A percentile compares a stretch with the other conserved stretches of the same genome.
These are phyloP conservation scores for Drosophila quinaria DNA, from an alignment of 2,888 invertebrate genomes.

Conservation along the genomic window DNA sequence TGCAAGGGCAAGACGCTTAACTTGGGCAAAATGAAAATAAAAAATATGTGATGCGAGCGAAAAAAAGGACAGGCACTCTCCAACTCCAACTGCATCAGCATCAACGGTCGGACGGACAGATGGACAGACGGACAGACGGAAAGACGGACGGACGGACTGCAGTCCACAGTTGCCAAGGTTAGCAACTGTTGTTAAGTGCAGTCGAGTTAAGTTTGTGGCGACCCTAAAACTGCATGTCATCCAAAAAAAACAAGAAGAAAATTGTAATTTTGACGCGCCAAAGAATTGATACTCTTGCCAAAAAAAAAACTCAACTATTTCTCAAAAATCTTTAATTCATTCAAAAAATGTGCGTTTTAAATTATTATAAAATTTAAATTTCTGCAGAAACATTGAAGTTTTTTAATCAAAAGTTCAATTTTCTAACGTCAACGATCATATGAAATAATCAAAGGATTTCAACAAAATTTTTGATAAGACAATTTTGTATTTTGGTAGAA, in stretches of 20 bases:
- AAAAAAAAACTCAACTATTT: too few species aligned
- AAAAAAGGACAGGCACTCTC: slow-evolving; percentile 57
- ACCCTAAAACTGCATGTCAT: slow-evolving; percentile 75
- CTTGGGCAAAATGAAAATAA: slow-evolving; percentile 26
- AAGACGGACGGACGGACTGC: neutral
- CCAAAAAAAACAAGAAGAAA: slow-evolving; percentile 24
- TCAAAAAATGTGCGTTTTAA: too few species aligned
- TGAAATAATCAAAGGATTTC: neutral
- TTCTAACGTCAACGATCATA: neutral
- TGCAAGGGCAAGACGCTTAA: slow-evolving; percentile 60
- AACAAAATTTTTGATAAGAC: neutral
- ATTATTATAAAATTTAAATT: neutral
- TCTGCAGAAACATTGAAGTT: neutral
- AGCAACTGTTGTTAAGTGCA: slow-evolving; percentile 54
- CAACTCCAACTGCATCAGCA: slow-evolving; percentile 14
- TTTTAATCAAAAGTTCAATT: neutral
- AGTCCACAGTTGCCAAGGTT: slow-evolving; percentile 65
- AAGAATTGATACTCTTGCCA: neutral
- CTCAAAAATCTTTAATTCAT: too few species aligned
- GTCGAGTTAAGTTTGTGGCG: slow-evolving; percentile 53
- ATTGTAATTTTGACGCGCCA: too few species aligned
- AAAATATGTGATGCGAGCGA: slow-evolving; percentile 46
- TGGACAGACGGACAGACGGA: neutral
- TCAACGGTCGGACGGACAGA: neutral
- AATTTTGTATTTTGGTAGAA: too few species aligned